These are phyloP conservation scores for Achatina immaculata DNA, from an alignment of 1,140 invertebrate genomes.

Conservation along the genomic window DNA sequence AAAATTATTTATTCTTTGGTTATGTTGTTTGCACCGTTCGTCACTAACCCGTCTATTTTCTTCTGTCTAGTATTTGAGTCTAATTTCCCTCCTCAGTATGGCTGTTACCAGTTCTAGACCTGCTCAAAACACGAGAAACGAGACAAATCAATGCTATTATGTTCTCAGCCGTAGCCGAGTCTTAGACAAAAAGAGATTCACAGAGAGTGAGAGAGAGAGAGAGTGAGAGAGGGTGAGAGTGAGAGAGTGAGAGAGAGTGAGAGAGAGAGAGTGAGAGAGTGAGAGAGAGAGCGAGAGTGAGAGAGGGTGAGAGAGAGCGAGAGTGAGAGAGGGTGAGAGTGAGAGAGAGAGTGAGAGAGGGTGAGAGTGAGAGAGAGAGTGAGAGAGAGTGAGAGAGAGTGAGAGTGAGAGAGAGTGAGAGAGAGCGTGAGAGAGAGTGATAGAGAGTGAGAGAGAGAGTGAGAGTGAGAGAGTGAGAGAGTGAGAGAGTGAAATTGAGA, in stretches of 20 bases:
- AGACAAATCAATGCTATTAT: too few relatives aligned
- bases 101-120: too few relatives aligned
- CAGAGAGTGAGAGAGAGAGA: background rate
- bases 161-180: too few relatives aligned
- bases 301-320: background rate
- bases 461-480: conserved; percentile 12
- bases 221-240: background rate
- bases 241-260: background rate
- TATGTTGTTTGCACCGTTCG: too few relatives aligned
- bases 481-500: too few relatives aligned
- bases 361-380: background rate
- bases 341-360: background rate
- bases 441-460: conserved; percentile 7
- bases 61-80: too few relatives aligned
- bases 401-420: conserved; percentile 4
- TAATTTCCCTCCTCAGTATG: too few relatives aligned
- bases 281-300: background rate
- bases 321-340: background rate
- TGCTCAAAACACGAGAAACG: too few relatives aligned
- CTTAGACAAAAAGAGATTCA: too few relatives aligned
- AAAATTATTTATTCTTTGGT: too few relatives aligned
- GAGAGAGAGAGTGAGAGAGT: background rate
- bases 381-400: conserved; percentile 15
- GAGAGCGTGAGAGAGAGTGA: background rate
- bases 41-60: too few relatives aligned